Base-by-base conservation (phyloP, 2,113 vertebrate species). In the Dipodomys spectabilis region DNA sequence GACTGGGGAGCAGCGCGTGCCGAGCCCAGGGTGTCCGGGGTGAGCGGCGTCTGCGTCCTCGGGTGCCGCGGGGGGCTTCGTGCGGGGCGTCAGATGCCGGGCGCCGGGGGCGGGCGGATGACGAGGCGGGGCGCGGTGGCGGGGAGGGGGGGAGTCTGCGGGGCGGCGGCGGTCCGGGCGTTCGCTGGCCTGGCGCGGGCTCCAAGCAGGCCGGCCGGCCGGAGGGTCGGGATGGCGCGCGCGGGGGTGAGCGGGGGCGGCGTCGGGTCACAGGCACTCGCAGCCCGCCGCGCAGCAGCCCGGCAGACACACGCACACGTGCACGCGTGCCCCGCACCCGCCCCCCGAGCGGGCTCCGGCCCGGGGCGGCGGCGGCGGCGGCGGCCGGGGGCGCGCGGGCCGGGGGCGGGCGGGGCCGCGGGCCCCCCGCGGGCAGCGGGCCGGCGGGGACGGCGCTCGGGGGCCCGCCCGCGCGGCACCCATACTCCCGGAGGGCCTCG, bases 261-360 rank as follows among this genome's bases (percentile, higher is more conserved):
- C 68, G 68, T 84, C 88, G 84, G 49, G 49, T 96, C 95, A 97
- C 22, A 28, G 90, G 64, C 96, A 97, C 93, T 97, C 96, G 95
- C 96, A 97, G 60, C 75, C 96, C 64, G 91, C 75, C 16, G 28
- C 74, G 93, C 96, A 97, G 80, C 95, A 91, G 92, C 93, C 90
- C 0, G 79, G 81, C 49, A 86, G 53, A 19, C 44, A 93, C 82
- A 95, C 93, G 90, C 62, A 95, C 64, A 92, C 94, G 94, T 90
- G 74, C 30, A 92, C 92, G 94, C 88, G 74, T 35, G n/a, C 62
- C 79, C 91, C 93, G 30, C 89, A 74, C 71, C 90, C 73, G 82
- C 20, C 91, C 82, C 45, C 77, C 64, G 73, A 25, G 82, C 86
- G 81, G 71, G 30, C 84, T 75, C 87, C 71, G 30, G 87, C 84